phyloP scores from a whole-genome alignment of 35 echinoderm and acorn worm species.

The Hemicentrotus pulcherrimus region DNA sequence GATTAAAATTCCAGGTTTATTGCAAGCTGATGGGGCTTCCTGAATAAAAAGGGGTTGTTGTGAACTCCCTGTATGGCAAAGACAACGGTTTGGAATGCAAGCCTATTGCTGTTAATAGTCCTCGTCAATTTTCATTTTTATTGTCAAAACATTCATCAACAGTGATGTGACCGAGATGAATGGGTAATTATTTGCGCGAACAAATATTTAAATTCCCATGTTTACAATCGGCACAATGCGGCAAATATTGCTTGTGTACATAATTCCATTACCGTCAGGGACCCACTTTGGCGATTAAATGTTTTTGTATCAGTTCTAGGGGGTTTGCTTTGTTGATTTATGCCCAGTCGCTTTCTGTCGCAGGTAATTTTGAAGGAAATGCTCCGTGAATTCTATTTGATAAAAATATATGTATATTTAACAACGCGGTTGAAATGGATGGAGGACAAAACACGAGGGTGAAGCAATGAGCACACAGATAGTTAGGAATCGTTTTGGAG shows the following conservation, averaged over 20 bases:
- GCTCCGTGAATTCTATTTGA: neutral
- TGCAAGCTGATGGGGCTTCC: neutral
- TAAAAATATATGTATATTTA: neutral
- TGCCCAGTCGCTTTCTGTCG: neutral
- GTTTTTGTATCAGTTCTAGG: neutral
- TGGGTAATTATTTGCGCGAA: neutral
- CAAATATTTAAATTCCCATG: conserved; percentile 6
- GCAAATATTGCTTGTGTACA: neutral
- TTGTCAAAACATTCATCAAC: neutral
- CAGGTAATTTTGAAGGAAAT: conserved; percentile 4
- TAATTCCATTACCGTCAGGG: neutral
- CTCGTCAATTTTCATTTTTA: neutral
- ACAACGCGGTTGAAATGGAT: neutral
- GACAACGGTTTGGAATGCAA: neutral
- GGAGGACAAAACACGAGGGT: neutral
- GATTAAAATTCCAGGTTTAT: conserved; percentile 3
- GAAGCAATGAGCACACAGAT: neutral
- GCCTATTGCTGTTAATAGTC: neutral
- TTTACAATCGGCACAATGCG: conserved; percentile 10
- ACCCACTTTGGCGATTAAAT: neutral
- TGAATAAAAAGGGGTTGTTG: neutral
- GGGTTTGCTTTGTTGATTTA: neutral
- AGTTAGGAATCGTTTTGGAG: neutral
- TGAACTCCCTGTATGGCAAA: neutral
- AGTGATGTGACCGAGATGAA: neutral